phyloP scores from a whole-genome alignment of 2,113 vertebrate species.

The Pachyramphus minor region DNA sequence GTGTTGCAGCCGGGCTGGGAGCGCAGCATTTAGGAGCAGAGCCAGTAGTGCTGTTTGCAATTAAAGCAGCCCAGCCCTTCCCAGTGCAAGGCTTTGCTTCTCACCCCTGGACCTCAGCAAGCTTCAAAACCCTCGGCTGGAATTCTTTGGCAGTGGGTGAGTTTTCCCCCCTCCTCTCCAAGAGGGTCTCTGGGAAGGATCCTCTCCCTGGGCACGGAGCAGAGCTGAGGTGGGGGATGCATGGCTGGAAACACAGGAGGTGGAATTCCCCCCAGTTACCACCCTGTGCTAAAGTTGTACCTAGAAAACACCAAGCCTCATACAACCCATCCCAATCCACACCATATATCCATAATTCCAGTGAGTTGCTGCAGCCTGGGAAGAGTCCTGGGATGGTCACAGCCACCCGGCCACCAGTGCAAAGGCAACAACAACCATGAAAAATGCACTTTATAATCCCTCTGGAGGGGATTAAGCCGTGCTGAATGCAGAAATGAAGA shows the following conservation, averaged over 20 bases:
- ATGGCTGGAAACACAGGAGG: not conserved
- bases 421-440: not conserved
- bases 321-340: not conserved
- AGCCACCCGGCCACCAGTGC: accelerated
- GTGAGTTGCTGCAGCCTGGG: accelerated
- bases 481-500: not conserved
- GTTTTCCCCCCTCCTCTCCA: not conserved
- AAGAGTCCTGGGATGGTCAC: accelerated
- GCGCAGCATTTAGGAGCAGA: not conserved
- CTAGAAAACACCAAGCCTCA: not conserved
- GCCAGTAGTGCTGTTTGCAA: not conserved
- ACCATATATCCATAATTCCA: accelerated
- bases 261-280: not conserved
- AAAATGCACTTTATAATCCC: not conserved
- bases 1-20: not conserved
- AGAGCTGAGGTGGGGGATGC: not conserved
- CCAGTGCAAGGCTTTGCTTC: not conserved
- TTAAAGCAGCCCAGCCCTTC: not conserved
- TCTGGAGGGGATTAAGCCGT: not conserved
- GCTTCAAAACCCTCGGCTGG: not conserved
- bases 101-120: not conserved
- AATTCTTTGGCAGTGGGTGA: not conserved
- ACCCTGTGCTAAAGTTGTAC: not conserved
- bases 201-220: accelerated
- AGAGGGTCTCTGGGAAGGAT: not conserved